These are phyloP conservation scores for Stenotaenia linearis DNA, from an alignment of 2,888 invertebrate species.

Conservation along the genomic window DNA sequence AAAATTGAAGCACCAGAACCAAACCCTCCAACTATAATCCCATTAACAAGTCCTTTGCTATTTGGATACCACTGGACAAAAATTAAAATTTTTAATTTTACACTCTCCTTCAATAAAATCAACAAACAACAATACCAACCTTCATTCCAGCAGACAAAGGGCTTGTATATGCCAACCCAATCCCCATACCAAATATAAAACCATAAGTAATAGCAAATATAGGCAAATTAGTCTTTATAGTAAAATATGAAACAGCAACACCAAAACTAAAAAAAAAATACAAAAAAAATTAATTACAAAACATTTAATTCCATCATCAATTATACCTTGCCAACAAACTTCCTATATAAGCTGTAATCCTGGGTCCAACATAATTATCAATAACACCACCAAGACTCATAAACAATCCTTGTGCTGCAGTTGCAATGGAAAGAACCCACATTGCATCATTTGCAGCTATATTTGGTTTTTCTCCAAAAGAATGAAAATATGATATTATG, in stretches of 20 bases:
- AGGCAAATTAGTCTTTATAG: constrained; percentile 41
- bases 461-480: neutral
- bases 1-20: constrained; percentile 47
- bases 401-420: constrained; percentile 43
- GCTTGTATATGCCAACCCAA: constrained; percentile 43
- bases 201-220: constrained; percentile 43
- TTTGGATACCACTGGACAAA: constrained; percentile 46
- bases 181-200: constrained; percentile 42
- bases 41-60: constrained; percentile 45
- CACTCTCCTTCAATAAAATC: neutral
- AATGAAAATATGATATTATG: constrained; percentile 38
- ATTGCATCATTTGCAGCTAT: constrained; percentile 36
- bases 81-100: neutral
- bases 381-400: constrained; percentile 45
- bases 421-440: constrained; percentile 43
- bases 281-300: neutral
- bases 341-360: constrained; percentile 42
- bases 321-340: constrained; percentile 42
- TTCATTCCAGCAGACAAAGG: constrained; percentile 45
- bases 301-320: neutral
- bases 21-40: constrained; percentile 47
- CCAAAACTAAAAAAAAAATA: constrained; percentile 40
- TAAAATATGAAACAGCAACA: constrained; percentile 42
- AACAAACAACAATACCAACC: constrained; percentile 39
- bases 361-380: constrained; percentile 42